Conservation (phyloP, 2,797 vertebrate genomes). For the Anableps anableps region DNA sequence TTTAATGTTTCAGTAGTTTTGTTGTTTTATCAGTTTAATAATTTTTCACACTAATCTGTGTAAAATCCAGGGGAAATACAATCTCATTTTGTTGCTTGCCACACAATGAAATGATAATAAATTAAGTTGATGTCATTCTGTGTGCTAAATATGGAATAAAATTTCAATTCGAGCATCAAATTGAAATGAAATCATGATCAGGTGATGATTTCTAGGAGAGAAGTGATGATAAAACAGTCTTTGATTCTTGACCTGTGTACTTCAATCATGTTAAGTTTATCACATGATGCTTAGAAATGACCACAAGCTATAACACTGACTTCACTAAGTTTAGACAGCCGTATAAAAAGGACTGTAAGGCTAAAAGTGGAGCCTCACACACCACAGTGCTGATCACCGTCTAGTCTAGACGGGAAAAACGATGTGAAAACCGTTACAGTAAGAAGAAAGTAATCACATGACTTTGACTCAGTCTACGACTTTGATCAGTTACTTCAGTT, state of each 20-base stretch:
- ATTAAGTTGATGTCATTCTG: background rate
- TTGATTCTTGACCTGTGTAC: slow-evolving; percentile 5
- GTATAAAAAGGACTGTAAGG: background rate
- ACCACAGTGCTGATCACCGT: background rate
- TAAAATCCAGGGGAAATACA: background rate
- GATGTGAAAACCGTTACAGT: background rate
- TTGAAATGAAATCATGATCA: background rate
- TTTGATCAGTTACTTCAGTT: background rate
- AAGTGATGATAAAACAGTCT: background rate
- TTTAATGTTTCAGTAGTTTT: background rate
- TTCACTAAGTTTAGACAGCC: slow-evolving; percentile 13
- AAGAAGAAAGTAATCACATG: background rate
- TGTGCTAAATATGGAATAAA: background rate
- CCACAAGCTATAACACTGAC: slow-evolving; percentile 26
- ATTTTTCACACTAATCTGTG: background rate
- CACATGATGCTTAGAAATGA: slow-evolving; percentile 45
- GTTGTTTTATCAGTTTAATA: background rate
- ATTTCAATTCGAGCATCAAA: background rate
- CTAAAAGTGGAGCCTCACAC: slow-evolving; percentile 10
- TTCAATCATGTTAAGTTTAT: background rate
- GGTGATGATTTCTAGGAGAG: background rate
- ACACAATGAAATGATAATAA: background rate
- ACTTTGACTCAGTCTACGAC: background rate
- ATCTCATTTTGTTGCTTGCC: background rate
- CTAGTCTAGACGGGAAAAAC: background rate